Base-by-base conservation (phyloP, 2,888 invertebrate genomes). In the Acleris laterana region DNA sequence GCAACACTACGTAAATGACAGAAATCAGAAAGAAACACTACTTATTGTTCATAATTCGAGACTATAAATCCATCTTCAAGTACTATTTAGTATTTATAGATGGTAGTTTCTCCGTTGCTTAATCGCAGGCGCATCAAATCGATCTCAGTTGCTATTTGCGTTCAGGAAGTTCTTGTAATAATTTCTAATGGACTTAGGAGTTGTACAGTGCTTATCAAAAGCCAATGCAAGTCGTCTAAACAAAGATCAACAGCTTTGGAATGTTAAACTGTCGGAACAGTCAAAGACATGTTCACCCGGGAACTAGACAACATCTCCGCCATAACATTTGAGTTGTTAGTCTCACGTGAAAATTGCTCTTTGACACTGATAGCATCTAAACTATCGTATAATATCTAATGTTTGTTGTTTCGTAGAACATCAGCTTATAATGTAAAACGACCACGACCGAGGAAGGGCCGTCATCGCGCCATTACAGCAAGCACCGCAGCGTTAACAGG, bases 401-500 rank as follows among this genome's bases (percentile, higher is more conserved):
- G 72, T 71, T 74, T 70, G 50, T 62, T 22, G 63, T 70, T 63
- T 71, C 72, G 64, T 72, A 72, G 77, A 79, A 78, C 77, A 73
- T 77, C 77, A 74, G 75, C 81, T 79, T 78, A 79, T 84, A 86
- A 86, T 85, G 79, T 78, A 79, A 78, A 85, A 84, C 74, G 81
- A 80, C 85, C 84, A 85, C 84, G 85, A 79, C 83, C 82, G 79
- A 80, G 80, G 84, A 82, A 85, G 85, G 77, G 82, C 79, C 81
- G 83, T 81, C 84, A 80, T 83, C 82, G 79, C 78, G 77, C 83
- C 83, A 87, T 90, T 86, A 90, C 80, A 79, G 76, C 82, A 82
- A 85, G 83, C 82, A 81, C 61, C 79, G 79, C 79, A 76, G 77
- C 82, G 84, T 89, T 92, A 92, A 91, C 89, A 86, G 85, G 88